Conservation (phyloP, 2,113 vertebrate species). For the Mirza zaza region DNA sequence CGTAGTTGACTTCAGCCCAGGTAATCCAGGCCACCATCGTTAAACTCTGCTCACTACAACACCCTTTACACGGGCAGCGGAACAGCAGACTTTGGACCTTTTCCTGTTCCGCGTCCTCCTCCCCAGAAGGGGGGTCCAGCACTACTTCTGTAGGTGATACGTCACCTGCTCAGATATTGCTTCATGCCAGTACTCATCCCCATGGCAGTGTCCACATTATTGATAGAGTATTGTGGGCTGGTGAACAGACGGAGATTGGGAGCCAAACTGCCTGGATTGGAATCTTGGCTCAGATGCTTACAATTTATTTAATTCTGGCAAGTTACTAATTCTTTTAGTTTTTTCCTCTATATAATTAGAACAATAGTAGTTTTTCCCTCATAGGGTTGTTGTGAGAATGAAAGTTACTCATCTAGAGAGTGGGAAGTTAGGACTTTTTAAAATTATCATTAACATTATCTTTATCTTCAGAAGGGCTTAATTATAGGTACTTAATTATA, state of each 20-base stretch:
- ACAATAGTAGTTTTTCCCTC: background rate
- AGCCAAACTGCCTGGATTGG: background rate
- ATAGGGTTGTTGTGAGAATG: background rate
- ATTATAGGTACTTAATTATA: conserved; percentile 20
- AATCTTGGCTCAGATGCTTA: background rate
- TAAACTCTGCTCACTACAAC: conserved; percentile 15
- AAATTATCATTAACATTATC: background rate
- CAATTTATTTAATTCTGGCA: background rate
- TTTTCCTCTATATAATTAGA: background rate
- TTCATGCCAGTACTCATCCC: background rate
- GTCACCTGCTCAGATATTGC: background rate
- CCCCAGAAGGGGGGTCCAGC: background rate
- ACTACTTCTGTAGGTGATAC: background rate
- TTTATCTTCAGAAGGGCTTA: background rate
- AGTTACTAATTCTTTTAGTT: conserved; percentile 18
- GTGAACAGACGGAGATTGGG: background rate
- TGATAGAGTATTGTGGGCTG: background rate
- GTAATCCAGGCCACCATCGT: background rate
- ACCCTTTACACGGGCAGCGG: background rate
- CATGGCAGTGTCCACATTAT: background rate
- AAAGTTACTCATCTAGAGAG: background rate
- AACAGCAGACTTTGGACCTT: background rate
- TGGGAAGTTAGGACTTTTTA: background rate
- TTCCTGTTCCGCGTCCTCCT: background rate
- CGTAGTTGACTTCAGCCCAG: background rate